These are phyloP conservation scores for Syngnathus acus DNA, from an alignment of 2,797 vertebrate species.

Conservation along the genomic window DNA sequence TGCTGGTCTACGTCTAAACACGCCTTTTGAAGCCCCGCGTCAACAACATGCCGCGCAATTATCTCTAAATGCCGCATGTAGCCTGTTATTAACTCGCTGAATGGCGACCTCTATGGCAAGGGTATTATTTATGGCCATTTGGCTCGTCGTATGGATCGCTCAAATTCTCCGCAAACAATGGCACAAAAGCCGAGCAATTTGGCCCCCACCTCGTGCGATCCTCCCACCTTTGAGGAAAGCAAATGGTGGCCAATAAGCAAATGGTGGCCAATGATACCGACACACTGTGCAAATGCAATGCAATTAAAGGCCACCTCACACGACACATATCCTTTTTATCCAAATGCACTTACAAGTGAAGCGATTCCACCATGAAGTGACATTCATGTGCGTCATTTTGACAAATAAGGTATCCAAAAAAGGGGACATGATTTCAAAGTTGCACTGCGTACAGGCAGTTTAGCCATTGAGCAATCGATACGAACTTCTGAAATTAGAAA, in stretches of 20 bases:
- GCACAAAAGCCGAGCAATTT: slow-evolving; percentile 58
- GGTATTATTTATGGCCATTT: slow-evolving; percentile 61
- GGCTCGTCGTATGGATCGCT: slow-evolving; percentile 47
- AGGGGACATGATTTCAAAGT: not conserved
- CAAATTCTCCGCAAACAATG: slow-evolving; percentile 37
- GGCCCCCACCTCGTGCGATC: not conserved
- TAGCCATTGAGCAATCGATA: not conserved
- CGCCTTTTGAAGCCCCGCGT: slow-evolving; percentile 7
- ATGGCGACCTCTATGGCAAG: slow-evolving; percentile 45
- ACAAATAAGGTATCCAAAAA: not conserved
- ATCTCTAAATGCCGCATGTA: slow-evolving; percentile 48
- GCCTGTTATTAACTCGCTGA: slow-evolving; percentile 58
- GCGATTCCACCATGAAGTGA: not conserved
- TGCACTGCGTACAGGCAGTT: not conserved
- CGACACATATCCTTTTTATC: not conserved
- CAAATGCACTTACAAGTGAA: not conserved
- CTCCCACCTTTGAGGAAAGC: not conserved
- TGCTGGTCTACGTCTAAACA: not conserved
- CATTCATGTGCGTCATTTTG: not conserved
- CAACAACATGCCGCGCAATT: slow-evolving; percentile 53
- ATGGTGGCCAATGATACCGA: not conserved
- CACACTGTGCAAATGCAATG: slow-evolving; percentile 1
- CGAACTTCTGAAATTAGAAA: too few species aligned
- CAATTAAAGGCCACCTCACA: not conserved
- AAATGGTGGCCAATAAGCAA: not conserved